Base-by-base conservation (phyloP, 2,888 invertebrate genomes). In the Tortricodes alternella region DNA sequence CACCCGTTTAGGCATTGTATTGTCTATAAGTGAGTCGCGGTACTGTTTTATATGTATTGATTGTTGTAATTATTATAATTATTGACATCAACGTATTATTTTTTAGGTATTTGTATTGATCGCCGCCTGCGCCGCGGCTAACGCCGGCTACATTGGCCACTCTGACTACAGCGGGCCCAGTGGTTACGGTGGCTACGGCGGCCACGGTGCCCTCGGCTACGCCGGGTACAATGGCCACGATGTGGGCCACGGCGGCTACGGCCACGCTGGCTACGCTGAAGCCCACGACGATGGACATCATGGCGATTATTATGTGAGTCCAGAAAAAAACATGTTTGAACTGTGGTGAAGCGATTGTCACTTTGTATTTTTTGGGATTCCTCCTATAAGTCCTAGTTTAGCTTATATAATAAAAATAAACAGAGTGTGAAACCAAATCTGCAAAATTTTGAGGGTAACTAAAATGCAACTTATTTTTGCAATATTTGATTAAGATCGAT, bases 291-390 rank as follows among this genome's bases (percentile, higher is more conserved):
- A 69, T 8, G 67, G 74, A 37, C 66, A 72, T 8, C 84, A 85
- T 60, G 81, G 74, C 2, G 89, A 87, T 59, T 87, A 90, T 65
- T 81, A 88, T 65, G 91, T 90, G 68, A 80, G 79, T 75, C 35
- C 7, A 8, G 1, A 0, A n/a, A 9, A 32, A 32, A 11, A 32
- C n/a, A 11, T 32, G n/a, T 32, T 24, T 24, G n/a, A n/a, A n/a
- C n/a, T n/a, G n/a, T n/a, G n/a, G n/a, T n/a, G n/a, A n/a, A n/a
- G n/a, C n/a, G n/a, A n/a, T n/a, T n/a, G n/a, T n/a, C n/a, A n/a
- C n/a, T n/a, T n/a, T n/a, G n/a, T n/a, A n/a, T n/a, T n/a, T n/a
- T n/a, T n/a, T n/a, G n/a, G n/a, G n/a, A n/a, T n/a, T n/a, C n/a
- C n/a, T n/a, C n/a, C n/a, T n/a, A n/a, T n/a, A n/a, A n/a, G n/a